Evolutionary conservation across 2,888 invertebrate species (phyloP).

Genomic region (Deilephila elpenor): DNA sequence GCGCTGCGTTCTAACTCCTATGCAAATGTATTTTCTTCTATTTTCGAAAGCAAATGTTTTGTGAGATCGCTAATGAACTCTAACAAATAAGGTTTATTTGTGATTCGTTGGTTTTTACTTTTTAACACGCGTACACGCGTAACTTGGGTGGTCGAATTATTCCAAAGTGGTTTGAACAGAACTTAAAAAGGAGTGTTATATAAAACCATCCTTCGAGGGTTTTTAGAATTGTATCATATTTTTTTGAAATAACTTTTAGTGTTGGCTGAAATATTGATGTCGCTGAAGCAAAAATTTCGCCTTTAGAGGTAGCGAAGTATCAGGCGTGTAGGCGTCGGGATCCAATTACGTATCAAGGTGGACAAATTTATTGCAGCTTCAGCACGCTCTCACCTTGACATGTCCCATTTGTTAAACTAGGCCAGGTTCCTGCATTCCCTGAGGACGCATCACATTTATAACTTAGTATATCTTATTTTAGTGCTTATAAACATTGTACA

Average conservation of each 20-base stretch:
- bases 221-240: not conserved
- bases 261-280: too few relatives aligned
- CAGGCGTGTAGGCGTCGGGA: conserved; percentile 40
- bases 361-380: conserved; percentile 71
- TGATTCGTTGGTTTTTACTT: conserved; percentile 55
- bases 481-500: not conserved
- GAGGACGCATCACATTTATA: not conserved
- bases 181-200: not conserved
- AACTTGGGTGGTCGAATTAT: conserved; percentile 29
- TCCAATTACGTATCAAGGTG: conserved; percentile 73
- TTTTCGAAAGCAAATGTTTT: conserved; percentile 70
- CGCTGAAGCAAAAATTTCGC: too few relatives aligned
- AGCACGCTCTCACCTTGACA: conserved; percentile 33
- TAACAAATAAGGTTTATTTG: conserved; percentile 47
- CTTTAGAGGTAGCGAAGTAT: conserved; percentile 5
- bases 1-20: conserved; percentile 65
- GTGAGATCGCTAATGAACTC: conserved; percentile 57
- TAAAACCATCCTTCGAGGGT: not conserved
- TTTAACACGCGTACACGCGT: conserved; percentile 39
- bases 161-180: not conserved
- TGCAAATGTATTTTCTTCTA: conserved; percentile 75
- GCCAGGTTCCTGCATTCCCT: not conserved
- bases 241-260: not conserved
- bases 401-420: not conserved
- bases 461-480: too few relatives aligned